Base-by-base conservation (phyloP, 2,888 invertebrate genomes). In the Troides oblongomaculatus region DNA sequence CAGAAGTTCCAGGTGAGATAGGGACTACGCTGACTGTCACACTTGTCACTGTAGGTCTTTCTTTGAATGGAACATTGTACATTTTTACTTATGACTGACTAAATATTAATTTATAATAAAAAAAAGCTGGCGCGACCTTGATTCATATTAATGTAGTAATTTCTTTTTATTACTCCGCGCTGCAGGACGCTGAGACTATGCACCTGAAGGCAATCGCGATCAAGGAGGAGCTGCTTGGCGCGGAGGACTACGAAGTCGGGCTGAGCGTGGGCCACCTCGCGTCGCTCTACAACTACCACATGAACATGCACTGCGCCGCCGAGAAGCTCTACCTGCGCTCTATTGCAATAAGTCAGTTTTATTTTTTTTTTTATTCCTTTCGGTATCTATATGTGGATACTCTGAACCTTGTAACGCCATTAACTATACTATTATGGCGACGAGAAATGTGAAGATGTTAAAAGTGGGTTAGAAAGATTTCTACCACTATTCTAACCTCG, bases 241-340 rank as follows among this genome's bases (percentile, higher is more conserved):
- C 94, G 0, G 96, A 96, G 67, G 97, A 98, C 90, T 98, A 97
- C 84, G 98, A 98, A 90, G 92, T 98, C 75, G 97, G 97, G 10
- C 93, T 98, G 50, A 98, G 97, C 77, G 95, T 98, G 79, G 98
- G 98, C 0, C 98, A 98, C 90, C 94, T 99, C 75, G 99, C 98
- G 46, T 98, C 98, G 57, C 94, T 99, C 53, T 98, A 98, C 90
- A 98, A 97, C 92, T 98, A 98, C 88, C 98, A 99, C 86, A 97
- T 98, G 97, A 94, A 95, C 82, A 95, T 97, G 83, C 97, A 96
- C 87, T 91, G 94, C 74, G 96, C 97, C 78, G 98, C 99, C 0
- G 98, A 98, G 88, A 93, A 95, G 79, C 94, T 98, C 0, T 98
- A 98, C 84, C 93, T 96, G 76, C 94, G 97, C 75, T 98, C 98